These are phyloP conservation scores for Chrysomallon squamiferum DNA, from an alignment of 1,140 invertebrate genomes.

Conservation along the genomic window DNA sequence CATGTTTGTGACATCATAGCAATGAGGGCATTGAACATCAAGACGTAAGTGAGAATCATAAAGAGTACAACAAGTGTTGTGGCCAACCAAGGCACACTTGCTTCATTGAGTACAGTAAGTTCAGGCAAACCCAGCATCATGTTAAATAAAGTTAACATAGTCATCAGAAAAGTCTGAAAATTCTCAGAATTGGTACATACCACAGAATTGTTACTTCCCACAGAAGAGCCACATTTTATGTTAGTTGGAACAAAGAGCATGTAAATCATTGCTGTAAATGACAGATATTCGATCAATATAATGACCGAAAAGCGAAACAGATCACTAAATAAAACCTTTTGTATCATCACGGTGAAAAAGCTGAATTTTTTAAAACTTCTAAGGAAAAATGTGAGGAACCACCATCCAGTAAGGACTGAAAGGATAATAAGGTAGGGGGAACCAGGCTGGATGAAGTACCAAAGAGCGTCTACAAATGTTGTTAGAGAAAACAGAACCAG, in stretches of 20 bases:
- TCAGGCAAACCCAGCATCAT: constrained; percentile 43
- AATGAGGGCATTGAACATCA: constrained; percentile 47
- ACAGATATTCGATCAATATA: constrained; percentile 31
- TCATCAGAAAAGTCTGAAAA: constrained; percentile 21
- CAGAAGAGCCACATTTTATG: too few relatives aligned
- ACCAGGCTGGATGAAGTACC: constrained; percentile 7
- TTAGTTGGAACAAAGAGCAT: constrained; percentile 22
- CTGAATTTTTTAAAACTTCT: constrained; percentile 34
- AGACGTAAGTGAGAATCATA: constrained; percentile 38
- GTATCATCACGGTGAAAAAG: constrained; percentile 47
- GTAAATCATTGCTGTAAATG: constrained; percentile 41
- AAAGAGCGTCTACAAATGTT: constrained; percentile 31
- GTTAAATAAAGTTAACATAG: constrained; percentile 40
- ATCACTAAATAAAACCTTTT: constrained; percentile 41
- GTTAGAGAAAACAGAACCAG: constrained; percentile 29
- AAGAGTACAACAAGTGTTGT: constrained; percentile 34
- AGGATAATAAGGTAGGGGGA: constrained; percentile 27
- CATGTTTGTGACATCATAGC: constrained; percentile 53
- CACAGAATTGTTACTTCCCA: too few relatives aligned
- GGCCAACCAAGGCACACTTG: constrained; percentile 27
- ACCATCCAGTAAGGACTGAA: constrained; percentile 36
- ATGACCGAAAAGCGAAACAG: constrained; percentile 37
- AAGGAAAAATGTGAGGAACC: constrained; percentile 38
- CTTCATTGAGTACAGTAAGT: constrained; percentile 26
- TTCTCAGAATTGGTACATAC: constrained; percentile 14